Evolutionary conservation across 2,888 invertebrate genomes (phyloP).

Genomic region (Ligdia adustata): DNA sequence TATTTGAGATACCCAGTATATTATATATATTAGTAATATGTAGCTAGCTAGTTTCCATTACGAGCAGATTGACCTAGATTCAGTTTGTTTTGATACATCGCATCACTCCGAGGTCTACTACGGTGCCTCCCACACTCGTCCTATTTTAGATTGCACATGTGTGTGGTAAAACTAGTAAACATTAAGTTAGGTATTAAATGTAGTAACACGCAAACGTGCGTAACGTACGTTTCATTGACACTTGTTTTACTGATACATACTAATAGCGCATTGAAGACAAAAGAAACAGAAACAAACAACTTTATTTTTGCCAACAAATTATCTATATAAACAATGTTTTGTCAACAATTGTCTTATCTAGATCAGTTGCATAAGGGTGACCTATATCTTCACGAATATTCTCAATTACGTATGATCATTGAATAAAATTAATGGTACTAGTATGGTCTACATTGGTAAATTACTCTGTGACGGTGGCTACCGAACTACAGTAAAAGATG

Average conservation of each 20-base stretch:
- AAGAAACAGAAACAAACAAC: not conserved
- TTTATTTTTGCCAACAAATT: not conserved
- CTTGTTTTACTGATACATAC: conserved; percentile 7
- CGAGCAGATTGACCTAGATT: conserved; percentile 56
- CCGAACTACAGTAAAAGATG: conserved; percentile 13
- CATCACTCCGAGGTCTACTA: conserved; percentile 41
- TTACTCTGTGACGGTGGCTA: conserved; percentile 13
- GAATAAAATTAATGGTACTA: too few relatives aligned
- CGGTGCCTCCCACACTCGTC: conserved; percentile 73
- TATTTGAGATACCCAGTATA: too few relatives aligned
- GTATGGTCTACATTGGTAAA: conserved; percentile 14
- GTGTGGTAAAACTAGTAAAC: conserved; percentile 56
- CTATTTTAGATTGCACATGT: conserved; percentile 73
- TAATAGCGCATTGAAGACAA: conserved; percentile 3
- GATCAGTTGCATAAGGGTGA: conserved; percentile 3
- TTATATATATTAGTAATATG: conserved; percentile 9
- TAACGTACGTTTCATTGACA: conserved; percentile 26
- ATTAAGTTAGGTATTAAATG: conserved; percentile 37
- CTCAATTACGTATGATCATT: conserved; percentile 18
- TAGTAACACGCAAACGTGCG: conserved; percentile 19
- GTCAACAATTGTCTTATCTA: not conserved
- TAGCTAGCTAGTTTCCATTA: conserved; percentile 5
- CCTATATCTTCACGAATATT: conserved; percentile 11
- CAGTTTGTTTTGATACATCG: conserved; percentile 66
- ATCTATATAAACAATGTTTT: not conserved